phyloP scores from a whole-genome alignment of 1,140 invertebrate genomes.

The Saccostrea echinata region DNA sequence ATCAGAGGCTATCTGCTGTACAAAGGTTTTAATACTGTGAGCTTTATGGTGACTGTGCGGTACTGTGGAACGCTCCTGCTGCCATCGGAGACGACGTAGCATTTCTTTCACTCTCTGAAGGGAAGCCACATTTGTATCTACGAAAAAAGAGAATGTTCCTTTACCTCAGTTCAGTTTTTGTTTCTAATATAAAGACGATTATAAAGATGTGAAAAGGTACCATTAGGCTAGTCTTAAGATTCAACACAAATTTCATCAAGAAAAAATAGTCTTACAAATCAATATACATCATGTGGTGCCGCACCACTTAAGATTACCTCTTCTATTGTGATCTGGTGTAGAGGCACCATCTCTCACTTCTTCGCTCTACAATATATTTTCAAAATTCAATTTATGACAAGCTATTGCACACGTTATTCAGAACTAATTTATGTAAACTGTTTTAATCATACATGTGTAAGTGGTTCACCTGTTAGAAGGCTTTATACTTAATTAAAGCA shows the following conservation, averaged over 20 bases:
- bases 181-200: no score
- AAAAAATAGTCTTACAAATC: no score
- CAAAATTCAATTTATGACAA: not conserved
- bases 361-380: not conserved
- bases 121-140: constrained; percentile 63
- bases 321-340: constrained; percentile 34
- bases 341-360: constrained; percentile 41
- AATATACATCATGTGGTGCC: no score
- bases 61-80: constrained; percentile 67
- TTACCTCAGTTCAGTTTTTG: not conserved
- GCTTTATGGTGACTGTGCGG: constrained; percentile 35
- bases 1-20: constrained; percentile 57
- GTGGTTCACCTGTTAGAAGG: no score
- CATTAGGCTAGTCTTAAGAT: no score
- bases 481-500: no score
- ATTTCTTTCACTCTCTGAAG: constrained; percentile 77
- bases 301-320: constrained; percentile 19
- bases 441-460: no score
- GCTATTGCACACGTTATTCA: not conserved
- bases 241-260: no score
- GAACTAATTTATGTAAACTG: no score
- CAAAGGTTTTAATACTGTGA: constrained; percentile 47
- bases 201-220: no score
- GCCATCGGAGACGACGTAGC: constrained; percentile 73
- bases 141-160: not conserved